A percentile compares a stretch with the other conserved stretches of the same genome.
phyloP scores from a whole-genome alignment of 2,797 vertebrate genomes.

The Varecia variegata region DNA sequence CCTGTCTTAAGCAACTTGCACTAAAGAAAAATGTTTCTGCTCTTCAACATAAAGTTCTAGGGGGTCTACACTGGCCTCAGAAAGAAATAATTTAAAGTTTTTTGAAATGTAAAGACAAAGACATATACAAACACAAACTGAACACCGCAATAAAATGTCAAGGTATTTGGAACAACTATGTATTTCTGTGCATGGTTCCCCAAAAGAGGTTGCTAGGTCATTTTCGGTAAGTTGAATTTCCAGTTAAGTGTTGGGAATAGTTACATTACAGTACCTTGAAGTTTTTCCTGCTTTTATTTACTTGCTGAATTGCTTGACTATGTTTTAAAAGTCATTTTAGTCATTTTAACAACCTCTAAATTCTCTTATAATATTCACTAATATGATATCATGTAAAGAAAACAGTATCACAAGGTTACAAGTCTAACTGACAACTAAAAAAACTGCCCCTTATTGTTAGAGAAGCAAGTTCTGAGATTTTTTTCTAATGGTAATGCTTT shows the following conservation, averaged over 20 bases:
- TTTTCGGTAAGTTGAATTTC: constrained; percentile 39
- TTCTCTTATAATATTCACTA: constrained; percentile 14
- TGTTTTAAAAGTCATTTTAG: constrained; percentile 13
- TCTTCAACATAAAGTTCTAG: neutral
- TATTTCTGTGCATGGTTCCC: constrained; percentile 44
- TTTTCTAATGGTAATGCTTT: constrained; percentile 19
- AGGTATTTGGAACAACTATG: constrained; percentile 18
- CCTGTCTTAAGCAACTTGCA: constrained; percentile 7
- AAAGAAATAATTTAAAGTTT: constrained; percentile 33
- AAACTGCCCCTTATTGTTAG: neutral
- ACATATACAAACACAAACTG: neutral
- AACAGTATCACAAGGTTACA: constrained; percentile 4
- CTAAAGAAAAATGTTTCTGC: neutral
- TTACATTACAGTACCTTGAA: neutral
- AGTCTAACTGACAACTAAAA: constrained; percentile 23
- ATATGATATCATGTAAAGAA: constrained; percentile 9
- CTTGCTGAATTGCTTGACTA: neutral
- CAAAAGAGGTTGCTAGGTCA: constrained; percentile 4
- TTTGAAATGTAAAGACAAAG: constrained; percentile 24
- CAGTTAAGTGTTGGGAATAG: constrained; percentile 10
- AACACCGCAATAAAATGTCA: neutral
- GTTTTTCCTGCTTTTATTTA: constrained; percentile 15
- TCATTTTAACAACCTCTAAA: constrained; percentile 10
- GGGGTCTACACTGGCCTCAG: neutral
- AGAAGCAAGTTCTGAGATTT: constrained; percentile 38